Conservation (phyloP, 2,888 invertebrate species). For the Temnothorax unifasciatus region DNA sequence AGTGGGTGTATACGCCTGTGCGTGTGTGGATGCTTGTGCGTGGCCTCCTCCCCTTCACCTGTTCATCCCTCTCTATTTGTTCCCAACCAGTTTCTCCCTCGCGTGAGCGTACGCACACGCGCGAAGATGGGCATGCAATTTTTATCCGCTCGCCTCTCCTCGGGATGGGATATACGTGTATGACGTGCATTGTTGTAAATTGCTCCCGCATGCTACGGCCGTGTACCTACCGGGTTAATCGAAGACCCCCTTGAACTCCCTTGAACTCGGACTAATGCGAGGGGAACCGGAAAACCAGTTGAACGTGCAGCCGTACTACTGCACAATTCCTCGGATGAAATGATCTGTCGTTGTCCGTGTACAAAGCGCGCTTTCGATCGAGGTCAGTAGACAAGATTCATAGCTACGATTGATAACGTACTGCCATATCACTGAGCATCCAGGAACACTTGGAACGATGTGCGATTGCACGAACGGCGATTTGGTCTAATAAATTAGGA, state of each 20-base stretch:
- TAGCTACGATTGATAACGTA: slow-evolving; percentile 33
- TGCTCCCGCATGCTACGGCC: slow-evolving; percentile 75
- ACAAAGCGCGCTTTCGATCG: slow-evolving; percentile 46
- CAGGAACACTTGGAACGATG: not conserved
- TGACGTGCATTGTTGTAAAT: slow-evolving; percentile 76
- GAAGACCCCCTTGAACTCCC: slow-evolving; percentile 62
- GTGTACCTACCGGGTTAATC: slow-evolving; percentile 71
- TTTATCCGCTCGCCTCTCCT: slow-evolving; percentile 45
- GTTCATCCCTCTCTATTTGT: slow-evolving; percentile 56
- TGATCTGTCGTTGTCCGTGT: slow-evolving; percentile 16
- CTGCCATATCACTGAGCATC: not conserved
- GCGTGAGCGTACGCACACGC: not conserved
- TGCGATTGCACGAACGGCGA: not conserved
- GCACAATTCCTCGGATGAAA: slow-evolving; percentile 46
- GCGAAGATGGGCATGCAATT: slow-evolving; percentile 21
- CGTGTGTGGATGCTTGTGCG: slow-evolving; percentile 10
- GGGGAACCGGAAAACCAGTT: slow-evolving; percentile 59
- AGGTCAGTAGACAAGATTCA: slow-evolving; percentile 62
- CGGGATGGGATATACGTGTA: slow-evolving; percentile 57
- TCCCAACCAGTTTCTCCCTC: slow-evolving; percentile 38
- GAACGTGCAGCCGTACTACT: slow-evolving; percentile 37
- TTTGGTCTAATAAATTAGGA: slow-evolving; percentile 21
- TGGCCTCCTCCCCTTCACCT: slow-evolving; percentile 35
- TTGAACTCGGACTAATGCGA: slow-evolving; percentile 46
- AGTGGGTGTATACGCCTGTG: not conserved